Percentiles rank a stretch among this genome's conserved stretches.
These are phyloP conservation scores for Trematomus loennbergii DNA, from an alignment of 2,113 vertebrate species.

Conservation along the genomic window DNA sequence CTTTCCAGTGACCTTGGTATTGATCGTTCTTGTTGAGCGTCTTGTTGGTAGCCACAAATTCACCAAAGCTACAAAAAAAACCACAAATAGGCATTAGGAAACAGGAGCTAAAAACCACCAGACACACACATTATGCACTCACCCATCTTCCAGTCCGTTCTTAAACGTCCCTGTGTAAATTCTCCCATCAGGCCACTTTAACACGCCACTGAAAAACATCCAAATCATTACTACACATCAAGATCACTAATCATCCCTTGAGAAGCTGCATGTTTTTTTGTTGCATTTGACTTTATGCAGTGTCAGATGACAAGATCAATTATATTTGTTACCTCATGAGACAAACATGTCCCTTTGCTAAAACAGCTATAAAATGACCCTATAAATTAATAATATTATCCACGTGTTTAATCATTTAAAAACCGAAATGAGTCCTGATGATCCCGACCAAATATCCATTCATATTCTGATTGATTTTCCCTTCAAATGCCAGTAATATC, in stretches of 20 bases:
- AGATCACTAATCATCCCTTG: not conserved
- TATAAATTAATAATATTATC: no score
- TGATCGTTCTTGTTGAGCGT: slow-evolving; percentile 89
- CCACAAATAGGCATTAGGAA: not conserved
- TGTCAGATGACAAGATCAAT: no score
- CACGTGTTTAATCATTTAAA: no score
- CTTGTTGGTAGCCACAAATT: slow-evolving; percentile 91
- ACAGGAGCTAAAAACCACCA: not conserved
- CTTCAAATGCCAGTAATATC: no score
- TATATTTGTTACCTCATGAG: no score
- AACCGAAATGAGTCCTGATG: no score
- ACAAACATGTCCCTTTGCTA: no score
- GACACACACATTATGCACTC: slow-evolving; percentile 11
- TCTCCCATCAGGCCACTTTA: slow-evolving; percentile 95
- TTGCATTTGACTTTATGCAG: no score
- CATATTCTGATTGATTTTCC: no score
- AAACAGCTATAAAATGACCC: no score
- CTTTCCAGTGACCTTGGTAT: slow-evolving; percentile 95
- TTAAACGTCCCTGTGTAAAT: slow-evolving; percentile 93
- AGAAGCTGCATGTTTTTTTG: no score
- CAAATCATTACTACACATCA: not conserved
- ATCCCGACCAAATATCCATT: no score
- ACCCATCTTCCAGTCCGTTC: slow-evolving; percentile 96
- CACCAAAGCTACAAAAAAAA: slow-evolving; percentile 87
- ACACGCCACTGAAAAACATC: slow-evolving; percentile 84